Percentiles rank a stretch among this genome's conserved stretches.
Conservation (phyloP, 2,797 vertebrate genomes). For the Thripadectes ignobilis region DNA sequence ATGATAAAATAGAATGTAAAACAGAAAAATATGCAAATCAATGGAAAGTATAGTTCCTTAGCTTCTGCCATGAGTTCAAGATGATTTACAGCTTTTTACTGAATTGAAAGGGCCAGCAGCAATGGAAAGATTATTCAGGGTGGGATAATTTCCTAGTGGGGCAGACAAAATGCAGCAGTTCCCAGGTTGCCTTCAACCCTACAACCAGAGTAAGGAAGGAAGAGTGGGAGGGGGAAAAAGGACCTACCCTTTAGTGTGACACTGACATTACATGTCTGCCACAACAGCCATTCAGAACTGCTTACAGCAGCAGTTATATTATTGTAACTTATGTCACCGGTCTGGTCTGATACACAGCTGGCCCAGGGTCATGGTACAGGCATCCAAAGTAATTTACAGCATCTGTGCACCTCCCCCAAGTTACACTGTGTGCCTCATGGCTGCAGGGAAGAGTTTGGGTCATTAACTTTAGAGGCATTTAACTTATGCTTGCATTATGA, state of each 20-base stretch:
- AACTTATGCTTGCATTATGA: conserved; percentile 41
- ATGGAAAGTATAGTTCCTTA: not conserved
- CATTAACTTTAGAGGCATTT: conserved; percentile 50
- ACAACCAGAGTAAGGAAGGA: not conserved
- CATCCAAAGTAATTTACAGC: conserved; percentile 44
- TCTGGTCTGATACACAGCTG: conserved; percentile 1
- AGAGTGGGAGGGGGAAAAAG: not conserved
- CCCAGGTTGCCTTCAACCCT: not conserved
- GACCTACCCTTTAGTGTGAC: not conserved
- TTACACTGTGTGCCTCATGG: not conserved
- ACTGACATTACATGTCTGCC: not conserved
- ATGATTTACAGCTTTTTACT: not conserved
- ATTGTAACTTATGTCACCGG: not conserved
- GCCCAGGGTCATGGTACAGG: not conserved
- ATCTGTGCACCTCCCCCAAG: conserved; percentile 13
- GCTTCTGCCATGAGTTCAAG: not conserved
- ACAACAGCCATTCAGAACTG: not conserved
- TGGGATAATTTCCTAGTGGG: not conserved
- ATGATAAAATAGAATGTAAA: not conserved
- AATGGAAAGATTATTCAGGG: not conserved
- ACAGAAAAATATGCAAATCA: not conserved
- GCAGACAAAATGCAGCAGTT: not conserved
- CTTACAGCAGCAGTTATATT: not conserved
- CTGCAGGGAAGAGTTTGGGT: conserved; percentile 12
- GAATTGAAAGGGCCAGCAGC: not conserved